Percentiles rank a stretch among this genome's conserved stretches.
Evolutionary conservation across 2,888 invertebrate species (phyloP).

Genomic region (Penaeus monodon): DNA sequence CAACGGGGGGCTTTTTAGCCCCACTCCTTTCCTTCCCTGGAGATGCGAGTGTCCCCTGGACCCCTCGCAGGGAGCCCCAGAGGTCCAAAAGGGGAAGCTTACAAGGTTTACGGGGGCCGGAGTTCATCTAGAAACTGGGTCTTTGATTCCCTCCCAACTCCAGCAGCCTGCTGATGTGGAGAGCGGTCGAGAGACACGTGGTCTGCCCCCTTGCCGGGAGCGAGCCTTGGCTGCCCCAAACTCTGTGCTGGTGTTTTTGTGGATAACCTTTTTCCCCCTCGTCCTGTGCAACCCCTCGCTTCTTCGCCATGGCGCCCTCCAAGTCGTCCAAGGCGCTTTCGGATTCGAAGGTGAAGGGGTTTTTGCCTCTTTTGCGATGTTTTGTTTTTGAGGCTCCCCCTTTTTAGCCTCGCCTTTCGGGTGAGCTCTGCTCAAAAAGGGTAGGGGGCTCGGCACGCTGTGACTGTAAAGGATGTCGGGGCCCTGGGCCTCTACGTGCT

Average conservation of each 20-base stretch:
- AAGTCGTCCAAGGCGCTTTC: constrained; percentile 37
- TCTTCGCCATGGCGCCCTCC: constrained; percentile 51
- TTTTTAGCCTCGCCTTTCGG: constrained; percentile 37
- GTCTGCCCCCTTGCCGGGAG: constrained; percentile 61
- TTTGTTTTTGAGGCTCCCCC: constrained; percentile 38
- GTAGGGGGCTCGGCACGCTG: constrained; percentile 32
- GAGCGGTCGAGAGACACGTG: constrained; percentile 60
- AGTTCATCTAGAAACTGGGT: constrained; percentile 62
- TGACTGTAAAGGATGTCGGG: not conserved
- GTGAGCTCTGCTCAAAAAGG: constrained; percentile 36
- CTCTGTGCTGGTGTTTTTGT: constrained; percentile 51
- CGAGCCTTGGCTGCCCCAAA: constrained; percentile 54
- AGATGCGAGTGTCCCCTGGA: too few species aligned
- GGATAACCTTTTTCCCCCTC: constrained; percentile 34
- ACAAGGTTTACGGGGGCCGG: constrained; percentile 56
- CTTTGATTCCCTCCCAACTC: constrained; percentile 63
- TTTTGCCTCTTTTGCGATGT: constrained; percentile 16
- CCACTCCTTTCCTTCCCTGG: too few species aligned
- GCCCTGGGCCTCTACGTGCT: not conserved
- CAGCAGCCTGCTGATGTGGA: constrained; percentile 59
- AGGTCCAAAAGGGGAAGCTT: constrained; percentile 53
- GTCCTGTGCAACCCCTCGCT: constrained; percentile 17
- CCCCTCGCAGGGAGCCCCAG: constrained; percentile 26
- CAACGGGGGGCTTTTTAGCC: too few species aligned
- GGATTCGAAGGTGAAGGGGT: constrained; percentile 57